Conservation (phyloP, 2,797 vertebrate genomes). For the Microhierax caerulescens region DNA sequence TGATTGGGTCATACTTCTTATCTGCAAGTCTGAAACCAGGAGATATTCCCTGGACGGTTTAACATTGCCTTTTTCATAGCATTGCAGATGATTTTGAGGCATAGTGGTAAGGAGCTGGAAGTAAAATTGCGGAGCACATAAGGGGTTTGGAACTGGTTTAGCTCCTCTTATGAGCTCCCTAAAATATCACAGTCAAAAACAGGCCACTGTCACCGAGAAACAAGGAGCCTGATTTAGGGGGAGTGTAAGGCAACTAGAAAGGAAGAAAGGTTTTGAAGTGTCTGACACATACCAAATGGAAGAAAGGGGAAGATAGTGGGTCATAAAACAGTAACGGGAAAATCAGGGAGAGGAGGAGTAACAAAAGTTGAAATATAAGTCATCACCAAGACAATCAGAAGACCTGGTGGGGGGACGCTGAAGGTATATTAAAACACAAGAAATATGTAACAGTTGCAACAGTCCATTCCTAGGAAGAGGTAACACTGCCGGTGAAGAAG, state of each 20-base stretch:
- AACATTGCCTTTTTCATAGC: not conserved
- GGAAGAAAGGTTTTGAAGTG: not conserved
- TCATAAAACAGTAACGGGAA: not conserved
- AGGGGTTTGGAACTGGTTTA: not conserved
- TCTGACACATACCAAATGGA: not conserved
- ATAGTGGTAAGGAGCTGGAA: not conserved
- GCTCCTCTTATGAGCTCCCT: not conserved
- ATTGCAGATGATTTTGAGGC: not conserved
- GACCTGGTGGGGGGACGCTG: not conserved
- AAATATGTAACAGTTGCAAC: not conserved
- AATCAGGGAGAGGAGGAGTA: not conserved
- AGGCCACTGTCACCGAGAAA: not conserved
- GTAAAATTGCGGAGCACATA: not conserved
- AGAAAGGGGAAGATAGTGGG: not conserved
- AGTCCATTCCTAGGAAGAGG: not conserved
- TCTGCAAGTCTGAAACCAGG: not conserved
- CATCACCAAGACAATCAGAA: not conserved
- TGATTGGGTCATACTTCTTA: not conserved
- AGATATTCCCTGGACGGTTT: not conserved
- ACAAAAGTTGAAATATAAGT: not conserved
- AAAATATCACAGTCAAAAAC: not conserved
- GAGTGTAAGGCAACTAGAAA: not conserved
- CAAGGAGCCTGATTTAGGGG: not conserved
- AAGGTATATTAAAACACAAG: not conserved
- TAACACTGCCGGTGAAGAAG: not conserved